Conservation (phyloP, 1,140 invertebrate species). For the Conus ventricosus region DNA sequence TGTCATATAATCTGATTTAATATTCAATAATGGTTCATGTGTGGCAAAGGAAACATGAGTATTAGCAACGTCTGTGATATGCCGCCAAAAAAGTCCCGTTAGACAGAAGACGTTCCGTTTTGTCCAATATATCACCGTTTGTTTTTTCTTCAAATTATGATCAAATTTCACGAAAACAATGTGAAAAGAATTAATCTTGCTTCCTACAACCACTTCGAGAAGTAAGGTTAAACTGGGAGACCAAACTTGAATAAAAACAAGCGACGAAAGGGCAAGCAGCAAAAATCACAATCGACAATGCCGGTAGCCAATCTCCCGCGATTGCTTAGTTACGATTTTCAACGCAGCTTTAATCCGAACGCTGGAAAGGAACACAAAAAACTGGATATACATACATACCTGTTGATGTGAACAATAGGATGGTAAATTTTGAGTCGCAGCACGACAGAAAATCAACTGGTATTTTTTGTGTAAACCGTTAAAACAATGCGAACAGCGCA, state of each 20-base stretch:
- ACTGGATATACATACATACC: background rate
- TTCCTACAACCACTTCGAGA: too few species aligned
- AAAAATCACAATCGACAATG: background rate
- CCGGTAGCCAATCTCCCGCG: slow-evolving; percentile 19
- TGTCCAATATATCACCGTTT: background rate
- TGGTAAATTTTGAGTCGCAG: background rate
- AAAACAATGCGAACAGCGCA: slow-evolving; percentile 27
- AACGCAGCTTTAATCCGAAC: background rate
- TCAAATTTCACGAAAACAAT: too few species aligned
- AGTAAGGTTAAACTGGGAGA: too few species aligned
- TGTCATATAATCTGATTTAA: too few species aligned
- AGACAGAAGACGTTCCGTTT: slow-evolving; percentile 24
- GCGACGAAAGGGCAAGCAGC: too few species aligned
- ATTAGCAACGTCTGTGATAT: slow-evolving; percentile 23
- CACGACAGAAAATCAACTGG: background rate
- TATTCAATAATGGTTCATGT: too few species aligned
- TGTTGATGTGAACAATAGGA: background rate
- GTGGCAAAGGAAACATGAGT: background rate
- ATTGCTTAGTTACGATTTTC: slow-evolving; percentile 24
- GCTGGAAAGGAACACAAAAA: background rate
- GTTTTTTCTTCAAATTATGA: background rate
- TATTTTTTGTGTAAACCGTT: background rate
- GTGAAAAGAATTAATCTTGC: too few species aligned
- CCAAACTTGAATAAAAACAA: too few species aligned
- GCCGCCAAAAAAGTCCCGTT: slow-evolving; percentile 20